Base-by-base conservation (phyloP, 2,888 invertebrate species). In the Conops quadrifasciatus region DNA sequence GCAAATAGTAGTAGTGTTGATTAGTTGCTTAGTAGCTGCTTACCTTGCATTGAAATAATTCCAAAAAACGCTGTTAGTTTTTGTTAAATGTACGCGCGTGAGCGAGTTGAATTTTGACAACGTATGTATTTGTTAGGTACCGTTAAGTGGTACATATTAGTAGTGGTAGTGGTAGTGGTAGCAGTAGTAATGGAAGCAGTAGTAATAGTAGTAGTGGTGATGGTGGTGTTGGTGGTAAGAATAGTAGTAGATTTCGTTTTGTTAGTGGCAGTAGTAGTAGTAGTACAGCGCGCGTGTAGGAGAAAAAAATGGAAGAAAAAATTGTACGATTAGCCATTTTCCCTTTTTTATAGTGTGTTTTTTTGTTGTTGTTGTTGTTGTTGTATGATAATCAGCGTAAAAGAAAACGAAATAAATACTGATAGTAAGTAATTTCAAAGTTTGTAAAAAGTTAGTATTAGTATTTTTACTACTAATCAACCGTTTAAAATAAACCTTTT, bases 11-110 rank as follows among this genome's bases (percentile, higher is more conserved):
- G 66, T 66, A 66, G 30, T 66, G 21, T 63, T 69, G 21, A 56
- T 62, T 71, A 65, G 76, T 78, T 79, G 76, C 78, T 79, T 79
- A 80, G 80, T 81, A 77, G 73, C 74, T 79, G 79, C 95, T 96
- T 96, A 96, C 96, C 96, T 96, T 91, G 95, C 93, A 88, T 96
- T 96, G 94, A 96, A 96, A 94, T 96, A 94, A 91, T 95, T 96
- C 96, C 96, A 96, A 93, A 96, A 96, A 91, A 95, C 93, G 94
- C 96, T 96, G 94, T 86, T 84, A 84, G 84, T 84, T 80, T 79
- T 78, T 78, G 72, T 70, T 75, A 51, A 66, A 2, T 24, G 56
- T 19, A 56, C 36, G 62, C 53, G 49, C 59, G 28, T 26, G 30
- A 70, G 21, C 60, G 51, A 49, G 47, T 43, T 62, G 30, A 68